Percentiles rank a stretch among this genome's conserved stretches.
Conservation (phyloP, 2,797 vertebrate species). For the Pipistrellus pygmaeus region DNA sequence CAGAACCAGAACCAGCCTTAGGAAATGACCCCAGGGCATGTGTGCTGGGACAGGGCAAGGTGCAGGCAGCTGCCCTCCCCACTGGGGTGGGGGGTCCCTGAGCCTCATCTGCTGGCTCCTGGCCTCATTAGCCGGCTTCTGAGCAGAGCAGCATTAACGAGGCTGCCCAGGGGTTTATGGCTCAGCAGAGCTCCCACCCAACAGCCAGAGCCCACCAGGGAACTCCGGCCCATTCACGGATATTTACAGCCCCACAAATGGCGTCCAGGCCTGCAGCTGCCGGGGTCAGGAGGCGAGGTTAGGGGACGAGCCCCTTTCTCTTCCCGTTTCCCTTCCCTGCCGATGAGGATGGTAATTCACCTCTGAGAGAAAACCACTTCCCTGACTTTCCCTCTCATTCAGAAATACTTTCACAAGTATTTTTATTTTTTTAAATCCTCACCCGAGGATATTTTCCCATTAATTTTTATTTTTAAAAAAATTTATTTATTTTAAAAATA, state of each 20-base stretch:
- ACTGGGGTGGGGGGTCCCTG: not conserved
- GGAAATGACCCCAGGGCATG: not conserved
- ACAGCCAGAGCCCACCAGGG: conserved; percentile 47
- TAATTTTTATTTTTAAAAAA: too few relatives aligned
- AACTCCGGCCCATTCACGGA: conserved; percentile 61
- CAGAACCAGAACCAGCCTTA: not conserved
- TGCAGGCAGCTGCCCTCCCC: not conserved
- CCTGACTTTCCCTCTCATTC: not conserved
- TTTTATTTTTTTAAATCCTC: too few relatives aligned
- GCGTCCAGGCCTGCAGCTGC: conserved; percentile 77
- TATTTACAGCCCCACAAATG: conserved; percentile 78
- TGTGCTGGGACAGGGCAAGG: not conserved
- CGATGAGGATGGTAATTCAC: conserved; percentile 61
- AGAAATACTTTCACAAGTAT: conserved; percentile 13
- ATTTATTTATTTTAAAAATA: too few relatives aligned
- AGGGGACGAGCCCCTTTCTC: conserved; percentile 21
- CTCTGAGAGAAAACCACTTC: not conserved
- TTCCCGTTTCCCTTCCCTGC: conserved; percentile 6
- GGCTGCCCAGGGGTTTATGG: conserved; percentile 8
- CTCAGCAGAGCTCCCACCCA: conserved; percentile 38
- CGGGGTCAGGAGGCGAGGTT: conserved; percentile 44
- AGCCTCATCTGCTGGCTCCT: conserved; percentile 14
- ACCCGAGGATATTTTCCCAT: too few relatives aligned
- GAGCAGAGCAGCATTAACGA: conserved; percentile 58
- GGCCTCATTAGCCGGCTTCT: not conserved